Evolutionary conservation across 1,140 invertebrate genomes (phyloP), one percentile per base, ranked within the genome.

Genomic region (Chironomus striatipennis): DNA sequence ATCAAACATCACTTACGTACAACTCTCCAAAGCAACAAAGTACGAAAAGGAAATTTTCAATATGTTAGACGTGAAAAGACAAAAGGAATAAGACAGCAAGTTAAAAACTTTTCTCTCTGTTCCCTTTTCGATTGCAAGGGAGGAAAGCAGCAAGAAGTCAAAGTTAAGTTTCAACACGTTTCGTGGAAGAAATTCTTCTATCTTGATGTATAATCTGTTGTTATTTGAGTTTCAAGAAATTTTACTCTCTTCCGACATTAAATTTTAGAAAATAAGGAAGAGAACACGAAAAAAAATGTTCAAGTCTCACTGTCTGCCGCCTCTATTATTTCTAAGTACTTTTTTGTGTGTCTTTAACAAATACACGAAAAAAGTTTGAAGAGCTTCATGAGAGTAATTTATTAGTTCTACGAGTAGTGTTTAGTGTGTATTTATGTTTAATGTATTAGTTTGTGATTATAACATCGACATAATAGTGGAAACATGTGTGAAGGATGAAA

Each of bases 91-190:
- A 12, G 47, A 10, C 9, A 10, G n/a, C 9, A 57, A 70, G 65
- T 70, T 70, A 18, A 70, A 70, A 70, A 6, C 20, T 70, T 21
- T n/a, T n/a, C n/a, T n/a, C n/a, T n/a, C n/a, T n/a, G n/a, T n/a
- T n/a, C n/a, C n/a, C 18, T 70, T 17, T 10, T 70, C 5, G 24
- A 34, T 5, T 34, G 24, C 24, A 34, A 34, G 24, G 24, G 24
- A 34, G 24, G 24, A 34, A 34, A 34, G 24, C 24, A 34, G 24
- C 24, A 34, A 34, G 24, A 34, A 34, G 24, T 34, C 24, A 57
- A 57, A 57, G 47, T 70, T 12, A 18, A 70, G 15, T 70, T 70
- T 70, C 65, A 70, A 70, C 65, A 70, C 65, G 65, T 70, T 70
- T 21, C 65, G 20, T 70, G 20, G 20, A 21, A n/a, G n/a, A 5